Evolutionary conservation across 2,113 vertebrate genomes (phyloP).

Genomic region (Apistogramma diplotaenia): DNA sequence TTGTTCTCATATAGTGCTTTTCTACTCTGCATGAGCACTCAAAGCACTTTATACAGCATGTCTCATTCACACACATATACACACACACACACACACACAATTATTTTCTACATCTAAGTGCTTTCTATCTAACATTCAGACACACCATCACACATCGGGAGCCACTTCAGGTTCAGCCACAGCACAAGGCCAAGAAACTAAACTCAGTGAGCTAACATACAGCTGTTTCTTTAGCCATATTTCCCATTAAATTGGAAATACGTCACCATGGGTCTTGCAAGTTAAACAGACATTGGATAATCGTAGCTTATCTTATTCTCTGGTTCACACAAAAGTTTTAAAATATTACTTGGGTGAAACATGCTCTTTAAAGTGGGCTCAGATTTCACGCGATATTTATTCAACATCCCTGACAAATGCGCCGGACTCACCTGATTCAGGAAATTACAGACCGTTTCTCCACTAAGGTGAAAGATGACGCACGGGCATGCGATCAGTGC

Average conservation of each 20-base stretch:
- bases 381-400: too few species aligned
- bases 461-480: not conserved
- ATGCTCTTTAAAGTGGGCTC: not conserved
- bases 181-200: not conserved
- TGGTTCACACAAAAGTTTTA: not conserved
- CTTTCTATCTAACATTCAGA: too few species aligned
- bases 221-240: not conserved
- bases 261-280: not conserved
- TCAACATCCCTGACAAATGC: not conserved
- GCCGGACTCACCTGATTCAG: too few species aligned
- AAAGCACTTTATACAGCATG: too few species aligned
- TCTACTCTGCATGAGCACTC: too few species aligned
- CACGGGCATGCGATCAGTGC: not conserved
- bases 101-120: too few species aligned
- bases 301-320: not conserved
- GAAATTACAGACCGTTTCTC: not conserved
- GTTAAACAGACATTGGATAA: not conserved
- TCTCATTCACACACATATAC: too few species aligned
- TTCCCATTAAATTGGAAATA: not conserved
- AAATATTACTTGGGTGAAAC: not conserved
- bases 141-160: too few species aligned
- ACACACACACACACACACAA: too few species aligned
- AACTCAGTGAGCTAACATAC: not conserved
- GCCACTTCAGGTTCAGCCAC: too few species aligned
- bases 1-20: too few species aligned